Conservation (phyloP, 2,888 invertebrate species). For the Pheosia gnoma region DNA sequence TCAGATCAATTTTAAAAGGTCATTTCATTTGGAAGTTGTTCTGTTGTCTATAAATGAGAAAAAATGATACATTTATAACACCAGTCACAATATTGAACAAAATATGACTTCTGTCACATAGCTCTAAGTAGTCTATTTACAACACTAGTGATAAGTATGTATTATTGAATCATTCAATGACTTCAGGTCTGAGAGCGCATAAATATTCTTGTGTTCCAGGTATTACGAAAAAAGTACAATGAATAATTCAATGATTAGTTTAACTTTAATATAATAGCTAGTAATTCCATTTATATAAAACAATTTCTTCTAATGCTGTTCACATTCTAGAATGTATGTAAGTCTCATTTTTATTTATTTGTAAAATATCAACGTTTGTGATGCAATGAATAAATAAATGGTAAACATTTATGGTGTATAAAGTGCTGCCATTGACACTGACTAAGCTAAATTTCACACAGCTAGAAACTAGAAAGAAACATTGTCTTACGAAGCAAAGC, state of each 20-base stretch:
- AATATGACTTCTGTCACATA: slow-evolving; percentile 36
- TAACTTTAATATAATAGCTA: slow-evolving; percentile 42
- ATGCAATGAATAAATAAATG: slow-evolving; percentile 33
- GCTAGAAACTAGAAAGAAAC: no score
- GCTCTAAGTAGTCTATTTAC: slow-evolving; percentile 38
- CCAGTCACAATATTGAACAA: not conserved
- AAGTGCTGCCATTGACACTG: not conserved
- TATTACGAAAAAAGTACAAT: slow-evolving; percentile 45
- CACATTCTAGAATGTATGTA: slow-evolving; percentile 44
- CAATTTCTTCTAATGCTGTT: slow-evolving; percentile 51
- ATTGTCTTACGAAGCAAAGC: no score
- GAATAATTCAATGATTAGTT: slow-evolving; percentile 46
- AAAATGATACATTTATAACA: no score
- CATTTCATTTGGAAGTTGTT: not conserved
- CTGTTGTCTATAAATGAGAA: not conserved
- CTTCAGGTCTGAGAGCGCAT: slow-evolving; percentile 6
- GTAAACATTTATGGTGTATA: slow-evolving; percentile 20
- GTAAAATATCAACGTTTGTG: slow-evolving; percentile 44
- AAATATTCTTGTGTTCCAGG: slow-evolving; percentile 3
- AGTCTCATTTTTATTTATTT: slow-evolving; percentile 50
- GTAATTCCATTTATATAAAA: slow-evolving; percentile 47
- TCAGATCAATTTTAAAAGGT: not conserved
- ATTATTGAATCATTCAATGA: slow-evolving; percentile 32
- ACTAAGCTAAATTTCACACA: no score
- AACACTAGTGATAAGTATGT: slow-evolving; percentile 33